A percentile compares a stretch with the other conserved stretches of the same genome.
phyloP scores from a whole-genome alignment of 2,888 invertebrate species.

The Perithous albicinctus region DNA sequence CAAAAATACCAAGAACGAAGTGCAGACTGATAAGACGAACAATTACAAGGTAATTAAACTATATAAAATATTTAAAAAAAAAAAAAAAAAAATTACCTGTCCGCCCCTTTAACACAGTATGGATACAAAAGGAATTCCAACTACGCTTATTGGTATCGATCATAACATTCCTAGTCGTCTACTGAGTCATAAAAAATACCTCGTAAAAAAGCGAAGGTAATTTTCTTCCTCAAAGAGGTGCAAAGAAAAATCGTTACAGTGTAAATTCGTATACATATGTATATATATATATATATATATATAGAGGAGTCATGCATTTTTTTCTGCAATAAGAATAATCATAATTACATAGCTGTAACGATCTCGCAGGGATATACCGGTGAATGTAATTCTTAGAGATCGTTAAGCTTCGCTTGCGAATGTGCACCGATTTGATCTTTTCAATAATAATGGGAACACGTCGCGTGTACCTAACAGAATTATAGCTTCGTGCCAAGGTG shows the following conservation, averaged over 20 bases:
- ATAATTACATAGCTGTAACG: conserved; percentile 42
- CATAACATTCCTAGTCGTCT: not conserved
- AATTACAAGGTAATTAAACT: conserved; percentile 81
- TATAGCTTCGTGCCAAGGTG: conserved; percentile 9
- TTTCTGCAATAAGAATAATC: conserved; percentile 36
- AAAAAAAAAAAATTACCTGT: not conserved
- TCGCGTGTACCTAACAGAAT: not conserved
- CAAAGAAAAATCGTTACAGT: conserved; percentile 23
- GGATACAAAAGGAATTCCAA: not conserved
- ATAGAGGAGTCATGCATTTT: conserved; percentile 5
- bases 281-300: not conserved
- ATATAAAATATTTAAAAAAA: not conserved
- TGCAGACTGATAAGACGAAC: conserved; percentile 75
- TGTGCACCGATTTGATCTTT: conserved; percentile 53
- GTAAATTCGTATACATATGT: not conserved
- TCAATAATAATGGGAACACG: not conserved
- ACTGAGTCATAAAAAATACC: conserved; percentile 45
- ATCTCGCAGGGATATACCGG: conserved; percentile 46
- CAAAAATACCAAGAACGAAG: conserved; percentile 82
- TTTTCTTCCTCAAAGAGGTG: conserved; percentile 27
- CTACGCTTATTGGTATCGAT: not conserved
- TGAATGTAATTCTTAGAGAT: conserved; percentile 63
- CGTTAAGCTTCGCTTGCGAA: conserved; percentile 45
- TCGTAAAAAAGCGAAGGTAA: conserved; percentile 51
- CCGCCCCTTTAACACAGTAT: not conserved